Evolutionary conservation across 2,113 vertebrate species (phyloP), one percentile per base, ranked within the genome.

Genomic region (Pongo abelii): DNA sequence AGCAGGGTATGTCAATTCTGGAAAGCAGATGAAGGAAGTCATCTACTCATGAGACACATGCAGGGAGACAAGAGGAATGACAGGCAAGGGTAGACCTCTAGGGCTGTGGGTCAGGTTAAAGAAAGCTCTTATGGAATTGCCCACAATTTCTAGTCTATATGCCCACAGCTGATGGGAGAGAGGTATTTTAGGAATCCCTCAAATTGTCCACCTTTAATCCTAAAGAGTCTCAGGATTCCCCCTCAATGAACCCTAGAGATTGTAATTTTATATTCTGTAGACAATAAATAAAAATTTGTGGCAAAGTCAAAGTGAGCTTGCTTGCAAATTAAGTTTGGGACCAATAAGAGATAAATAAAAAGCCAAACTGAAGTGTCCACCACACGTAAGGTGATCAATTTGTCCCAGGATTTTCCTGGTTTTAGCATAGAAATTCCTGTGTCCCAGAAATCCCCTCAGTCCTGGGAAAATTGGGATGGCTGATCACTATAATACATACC

Each of bases 231-330:
- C 52, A 78, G 72, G 91, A 85, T 84, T 74, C 50, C 20, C 74
- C 79, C 35, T 11, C 35, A 61, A 93, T 38, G 77, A 94, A 85
- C 92, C 1, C n/a, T 50, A 70, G 18, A 88, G 14, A 27, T 48
- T 94, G 27, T 59, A 48, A 43, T 25, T 91, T 83, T 59, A 17
- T 84, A 84, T 69, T 92, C 95, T 80, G 64, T 87, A 84, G 72
- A 46, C 40, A 89, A 86, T 46, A 93, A 95, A 72, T 74, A 83
- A 74, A 61, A 89, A 61, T 64, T 35, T 77, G 43, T 75, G 52
- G n/a, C 22, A 92, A 77, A 89, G 69, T 38, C 52, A 93, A 93
- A 83, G 43, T 70, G 57, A 86, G 13, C 38, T 40, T 79, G 35
- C 25, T 91, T 89, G 40, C 38, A 81, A 83, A 79, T 61, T 78